Evolutionary conservation across 2,797 vertebrate species (phyloP), one percentile per base, ranked within the genome.

Genomic region (Brachyrhaphis roseni): DNA sequence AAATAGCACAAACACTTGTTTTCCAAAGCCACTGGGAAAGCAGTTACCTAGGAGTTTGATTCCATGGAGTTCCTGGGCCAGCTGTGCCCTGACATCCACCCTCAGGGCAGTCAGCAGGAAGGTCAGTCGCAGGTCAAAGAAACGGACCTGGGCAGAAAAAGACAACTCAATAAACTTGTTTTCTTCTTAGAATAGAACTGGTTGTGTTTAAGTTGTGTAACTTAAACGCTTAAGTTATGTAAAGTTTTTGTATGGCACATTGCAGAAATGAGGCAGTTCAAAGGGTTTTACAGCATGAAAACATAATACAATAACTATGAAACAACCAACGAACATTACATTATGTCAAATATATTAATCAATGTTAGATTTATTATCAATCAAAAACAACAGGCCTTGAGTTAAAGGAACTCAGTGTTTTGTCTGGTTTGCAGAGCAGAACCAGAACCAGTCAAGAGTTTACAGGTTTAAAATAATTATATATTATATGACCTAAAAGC

Each of bases 91-190:
- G 72, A 97, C 72, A 11, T 98, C 97, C 26, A 97, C 92, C 18
- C 97, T 93, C 15, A 98, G 92, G 0, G 98, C 98, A 0, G 97
- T 98, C 70, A 98, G 93, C 90, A 98, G 88, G 93, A 98, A 98
- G 20, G 96, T 96, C 34, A 98, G 95, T 0, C 97, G 96, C 91
- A 98, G 74, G 90, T 98, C 97, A 0, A 98, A 98, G 93, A 98
- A 98, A 79, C 95, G 96, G 20, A 98, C 91, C 94, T 94, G 68
- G 13, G 77, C 16, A 88, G 36, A 82, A 15, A 78, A 12, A 57
- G 0, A 68, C 15, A 41, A 13, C 28, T 36, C 23, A 72, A n/a
- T 45, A 12, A 34, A 49, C 18, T 8, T 20, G 41, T 59, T 43
- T 75, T 46, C 16, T 20, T 55, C n/a, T 45, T 28, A 75, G 51